Evolutionary conservation across 2,113 vertebrate genomes (phyloP), one percentile per base, ranked within the genome.

Genomic region (Paramormyrops kingsleyae): DNA sequence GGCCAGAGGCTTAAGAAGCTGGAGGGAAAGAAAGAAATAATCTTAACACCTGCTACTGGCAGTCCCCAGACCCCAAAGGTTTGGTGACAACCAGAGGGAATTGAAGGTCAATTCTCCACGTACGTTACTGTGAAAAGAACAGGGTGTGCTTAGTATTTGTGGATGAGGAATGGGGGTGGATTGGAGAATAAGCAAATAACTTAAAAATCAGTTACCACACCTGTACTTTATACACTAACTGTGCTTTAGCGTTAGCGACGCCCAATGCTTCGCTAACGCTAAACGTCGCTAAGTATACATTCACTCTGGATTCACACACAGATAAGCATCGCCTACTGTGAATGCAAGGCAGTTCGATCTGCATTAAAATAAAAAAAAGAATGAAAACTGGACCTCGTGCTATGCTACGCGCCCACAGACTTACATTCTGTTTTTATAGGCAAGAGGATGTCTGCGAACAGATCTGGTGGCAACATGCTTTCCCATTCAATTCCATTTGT

Each of bases 41-140:
- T 93, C 86, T 92, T 92, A 93, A 92, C 92, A 95, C 91, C 91
- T 94, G 92, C 93, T 94, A 93, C 91, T 89, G 91, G 90, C 83
- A 91, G 86, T 84, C 91, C 91, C 92, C 88, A 89, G 90, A 92
- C 91, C 92, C 90, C 93, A n/a, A 35, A 91, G 88, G 27, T 92
- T 94, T 90, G 91, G 52, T 88, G 92, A 91, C 84, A 92, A 87
- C 90, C 90, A 87, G 86, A 42, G 88, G 90, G 24, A 80, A 10
- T 62, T 35, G 87, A 4, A 5, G 35, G 53, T 88, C 88, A 90
- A 91, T 89, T 91, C 86, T 31, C 44, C 87, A 80, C 74, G 90
- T 90, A 89, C 89, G 87, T 49, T 87, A 88, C 90, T 90, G 7
- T 89, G 56, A 42, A 89, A 89, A 83, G 87, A 44, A 91, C 92